These are phyloP conservation scores for Plagodis dolabraria DNA, from an alignment of 2,888 invertebrate species.

Conservation along the genomic window DNA sequence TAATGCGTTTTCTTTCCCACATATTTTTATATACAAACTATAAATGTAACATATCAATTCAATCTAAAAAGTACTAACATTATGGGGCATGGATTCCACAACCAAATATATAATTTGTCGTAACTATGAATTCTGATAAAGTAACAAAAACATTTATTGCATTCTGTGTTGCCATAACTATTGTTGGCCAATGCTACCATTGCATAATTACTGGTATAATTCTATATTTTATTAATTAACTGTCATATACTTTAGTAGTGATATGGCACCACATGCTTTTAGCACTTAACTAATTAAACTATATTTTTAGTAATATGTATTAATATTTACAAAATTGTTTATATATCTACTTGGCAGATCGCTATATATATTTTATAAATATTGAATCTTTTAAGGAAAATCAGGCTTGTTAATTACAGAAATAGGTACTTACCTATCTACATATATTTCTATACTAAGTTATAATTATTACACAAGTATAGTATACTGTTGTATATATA, in stretches of 20 bases:
- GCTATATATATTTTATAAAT: conserved; percentile 40
- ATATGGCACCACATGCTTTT: conserved; percentile 83
- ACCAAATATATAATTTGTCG: conserved; percentile 36
- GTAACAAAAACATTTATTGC: conserved; percentile 15
- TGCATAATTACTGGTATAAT: conserved; percentile 31
- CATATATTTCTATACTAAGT: conserved; percentile 43
- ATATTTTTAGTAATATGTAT: no score
- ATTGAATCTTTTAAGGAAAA: conserved; percentile 43
- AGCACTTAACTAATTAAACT: conserved; percentile 60
- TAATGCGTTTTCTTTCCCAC: conserved; percentile 85
- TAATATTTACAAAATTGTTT: conserved; percentile 60
- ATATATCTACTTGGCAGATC: conserved; percentile 51
- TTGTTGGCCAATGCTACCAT: conserved; percentile 25
- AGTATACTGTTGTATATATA: conserved; percentile 13
- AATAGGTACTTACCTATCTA: conserved; percentile 37
- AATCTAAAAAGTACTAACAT: conserved; percentile 29
- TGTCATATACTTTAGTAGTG: conserved; percentile 63
- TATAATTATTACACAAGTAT: conserved; percentile 24
- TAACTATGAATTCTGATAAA: conserved; percentile 12
- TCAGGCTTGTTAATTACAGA: conserved; percentile 45
- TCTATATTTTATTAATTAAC: conserved; percentile 36
- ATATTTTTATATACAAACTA: conserved; percentile 73
- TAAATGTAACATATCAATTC: conserved; percentile 54
- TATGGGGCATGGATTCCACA: conserved; percentile 40
- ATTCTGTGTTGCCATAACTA: conserved; percentile 8